phyloP scores from a whole-genome alignment of 64 coral and sea anemone species.

The Astreopora myriophthalma region DNA sequence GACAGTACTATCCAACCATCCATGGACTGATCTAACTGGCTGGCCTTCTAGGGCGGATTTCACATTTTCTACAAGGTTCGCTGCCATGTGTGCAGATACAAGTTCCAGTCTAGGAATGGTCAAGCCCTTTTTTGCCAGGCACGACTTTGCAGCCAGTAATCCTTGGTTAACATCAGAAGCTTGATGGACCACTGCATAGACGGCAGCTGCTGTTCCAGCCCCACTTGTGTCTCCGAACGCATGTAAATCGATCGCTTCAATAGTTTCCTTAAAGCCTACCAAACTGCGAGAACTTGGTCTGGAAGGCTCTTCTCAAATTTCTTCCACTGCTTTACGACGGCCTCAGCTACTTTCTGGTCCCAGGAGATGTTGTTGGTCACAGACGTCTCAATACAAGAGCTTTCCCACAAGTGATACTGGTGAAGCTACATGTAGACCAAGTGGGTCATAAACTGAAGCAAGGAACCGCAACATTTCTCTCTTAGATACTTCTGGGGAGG shows the following conservation, averaged over 20 bases:
- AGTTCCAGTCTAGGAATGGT: constrained; percentile 33
- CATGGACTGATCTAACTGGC: constrained; percentile 23
- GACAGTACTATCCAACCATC: constrained; percentile 61
- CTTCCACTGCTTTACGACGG: not conserved
- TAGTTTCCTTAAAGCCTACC: not conserved
- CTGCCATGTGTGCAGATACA: constrained; percentile 32
- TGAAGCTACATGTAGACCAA: constrained; percentile 3
- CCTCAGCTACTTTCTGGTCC: constrained; percentile 32
- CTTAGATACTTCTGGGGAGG: not conserved
- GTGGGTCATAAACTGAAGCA: constrained; percentile 10
- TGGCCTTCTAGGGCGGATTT: constrained; percentile 48
- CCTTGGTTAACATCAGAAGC: not conserved
- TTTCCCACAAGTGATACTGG: constrained; percentile 15
- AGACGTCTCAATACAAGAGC: constrained; percentile 3
- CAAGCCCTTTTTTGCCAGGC: constrained; percentile 23
- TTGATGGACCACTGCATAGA: constrained; percentile 39
- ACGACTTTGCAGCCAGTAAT: not conserved
- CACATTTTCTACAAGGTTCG: constrained; percentile 54
- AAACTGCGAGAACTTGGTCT: constrained; percentile 15
- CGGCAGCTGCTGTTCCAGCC: not conserved
- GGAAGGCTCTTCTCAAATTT: constrained; percentile 7
- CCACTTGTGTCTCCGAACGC: constrained; percentile 36
- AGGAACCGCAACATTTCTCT: constrained; percentile 4
- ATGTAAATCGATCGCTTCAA: not conserved
- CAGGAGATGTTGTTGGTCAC: constrained; percentile 32